Conservation (phyloP, 2,888 invertebrate species). For the Panopea generosa region DNA sequence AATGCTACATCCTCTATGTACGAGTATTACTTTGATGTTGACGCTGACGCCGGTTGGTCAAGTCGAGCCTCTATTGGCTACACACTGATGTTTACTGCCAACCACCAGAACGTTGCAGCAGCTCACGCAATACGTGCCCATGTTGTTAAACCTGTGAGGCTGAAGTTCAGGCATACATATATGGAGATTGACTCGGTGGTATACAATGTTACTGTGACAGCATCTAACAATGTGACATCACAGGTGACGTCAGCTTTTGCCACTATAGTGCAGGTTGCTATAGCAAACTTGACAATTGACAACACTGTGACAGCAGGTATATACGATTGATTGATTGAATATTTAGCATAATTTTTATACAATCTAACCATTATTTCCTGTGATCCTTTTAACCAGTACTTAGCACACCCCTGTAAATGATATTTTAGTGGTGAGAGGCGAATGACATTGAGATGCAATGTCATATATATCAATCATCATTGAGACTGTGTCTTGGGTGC, state of each 20-base stretch:
- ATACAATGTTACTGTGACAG: constrained; percentile 34
- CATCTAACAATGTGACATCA: constrained; percentile 40
- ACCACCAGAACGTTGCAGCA: constrained; percentile 21
- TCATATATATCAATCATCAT: no score
- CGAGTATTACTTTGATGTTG: constrained; percentile 49
- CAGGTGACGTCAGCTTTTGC: neutral
- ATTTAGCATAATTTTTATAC: no score
- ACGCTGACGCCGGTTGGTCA: constrained; percentile 28
- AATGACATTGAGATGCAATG: no score
- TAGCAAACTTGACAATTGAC: constrained; percentile 31
- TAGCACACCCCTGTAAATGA: no score
- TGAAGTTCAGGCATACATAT: constrained; percentile 50
- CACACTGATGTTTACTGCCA: constrained; percentile 16
- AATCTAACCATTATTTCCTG: no score
- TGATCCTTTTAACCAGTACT: no score
- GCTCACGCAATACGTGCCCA: constrained; percentile 50
- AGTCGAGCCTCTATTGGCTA: constrained; percentile 35
- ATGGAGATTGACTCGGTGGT: neutral
- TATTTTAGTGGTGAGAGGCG: no score
- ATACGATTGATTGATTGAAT: no score
- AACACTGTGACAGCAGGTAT: constrained; percentile 19
- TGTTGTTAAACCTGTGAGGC: constrained; percentile 31
- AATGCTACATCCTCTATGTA: constrained; percentile 23
- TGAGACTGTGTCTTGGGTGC: no score
- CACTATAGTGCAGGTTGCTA: constrained; percentile 20